Conservation (phyloP, 2,888 invertebrate genomes). For the Trachelus troglodyta region DNA sequence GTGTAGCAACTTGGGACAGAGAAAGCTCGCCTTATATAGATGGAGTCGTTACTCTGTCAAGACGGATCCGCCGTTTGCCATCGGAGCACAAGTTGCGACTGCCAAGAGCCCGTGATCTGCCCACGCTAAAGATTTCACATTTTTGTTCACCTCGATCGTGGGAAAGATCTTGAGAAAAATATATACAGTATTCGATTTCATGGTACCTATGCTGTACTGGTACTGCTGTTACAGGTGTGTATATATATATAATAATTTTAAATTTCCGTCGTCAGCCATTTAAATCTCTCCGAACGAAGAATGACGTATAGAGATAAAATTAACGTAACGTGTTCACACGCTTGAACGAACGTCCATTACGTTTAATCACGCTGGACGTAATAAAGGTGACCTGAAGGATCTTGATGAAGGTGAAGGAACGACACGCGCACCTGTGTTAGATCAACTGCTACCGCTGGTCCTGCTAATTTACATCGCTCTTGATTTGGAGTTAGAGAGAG, state of each 20-base stretch:
- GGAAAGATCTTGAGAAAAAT: not conserved
- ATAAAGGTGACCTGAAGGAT: constrained; percentile 34
- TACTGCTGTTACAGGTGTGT: too few relatives aligned
- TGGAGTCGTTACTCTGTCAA: constrained; percentile 20
- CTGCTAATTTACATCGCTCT: not conserved
- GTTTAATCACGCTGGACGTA: constrained; percentile 43
- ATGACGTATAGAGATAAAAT: constrained; percentile 15
- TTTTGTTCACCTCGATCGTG: not conserved
- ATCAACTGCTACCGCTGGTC: not conserved
- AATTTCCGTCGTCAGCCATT: not conserved
- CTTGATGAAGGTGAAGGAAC: not conserved
- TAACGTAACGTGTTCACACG: constrained; percentile 40
- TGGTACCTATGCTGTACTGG: not conserved
- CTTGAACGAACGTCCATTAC: constrained; percentile 36
- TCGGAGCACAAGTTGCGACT: constrained; percentile 13
- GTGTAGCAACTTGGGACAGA: constrained; percentile 11
- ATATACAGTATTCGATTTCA: not conserved
- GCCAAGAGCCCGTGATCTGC: not conserved
- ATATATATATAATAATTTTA: not conserved
- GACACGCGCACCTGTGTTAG: not conserved
- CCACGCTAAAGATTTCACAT: not conserved
- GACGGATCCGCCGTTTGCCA: constrained; percentile 11
- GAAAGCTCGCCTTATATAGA: constrained; percentile 38
- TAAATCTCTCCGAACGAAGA: not conserved
- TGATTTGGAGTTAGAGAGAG: not conserved